A percentile compares a stretch with the other conserved stretches of the same genome.
Evolutionary conservation across 2,113 vertebrate genomes (phyloP).

Genomic region (Cygnus buccinator): DNA sequence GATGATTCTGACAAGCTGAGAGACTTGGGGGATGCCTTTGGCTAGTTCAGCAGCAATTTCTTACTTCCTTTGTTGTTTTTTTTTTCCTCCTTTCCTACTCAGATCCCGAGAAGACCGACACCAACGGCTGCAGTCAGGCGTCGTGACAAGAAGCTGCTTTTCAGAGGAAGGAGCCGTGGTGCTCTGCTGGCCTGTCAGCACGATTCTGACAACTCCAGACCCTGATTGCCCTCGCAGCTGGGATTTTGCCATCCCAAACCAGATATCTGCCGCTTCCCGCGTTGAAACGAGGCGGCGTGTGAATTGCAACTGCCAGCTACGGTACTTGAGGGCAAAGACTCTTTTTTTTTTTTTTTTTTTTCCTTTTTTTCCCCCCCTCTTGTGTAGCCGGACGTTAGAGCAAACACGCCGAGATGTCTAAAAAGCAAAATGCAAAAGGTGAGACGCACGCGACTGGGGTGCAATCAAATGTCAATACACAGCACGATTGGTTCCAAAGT

Average conservation of each 20-base stretch:
- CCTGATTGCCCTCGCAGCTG: neutral
- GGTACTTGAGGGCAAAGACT: neutral
- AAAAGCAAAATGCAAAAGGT: conserved; percentile 78
- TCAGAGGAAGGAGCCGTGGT: neutral
- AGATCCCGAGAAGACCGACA: conserved; percentile 28
- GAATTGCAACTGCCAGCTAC: neutral
- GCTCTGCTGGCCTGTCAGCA: conserved; percentile 5
- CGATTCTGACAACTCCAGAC: neutral
- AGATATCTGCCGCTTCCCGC: neutral
- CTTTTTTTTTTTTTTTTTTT: neutral
- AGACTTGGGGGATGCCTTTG: neutral
- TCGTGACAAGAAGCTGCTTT: conserved; percentile 44
- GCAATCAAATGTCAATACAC: neutral
- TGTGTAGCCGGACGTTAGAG: neutral
- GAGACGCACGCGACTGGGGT: conserved; percentile 3
- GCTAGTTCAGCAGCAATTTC: neutral
- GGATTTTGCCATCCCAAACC: conserved; percentile 6
- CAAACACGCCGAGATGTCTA: conserved; percentile 67
- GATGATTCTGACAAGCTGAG: neutral
- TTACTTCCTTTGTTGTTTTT: neutral
- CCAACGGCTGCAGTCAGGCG: conserved; percentile 14
- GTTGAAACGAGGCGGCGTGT: neutral
- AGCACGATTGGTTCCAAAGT: neutral
- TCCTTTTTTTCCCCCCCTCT: neutral
- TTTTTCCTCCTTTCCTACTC: neutral